Base-by-base conservation (phyloP, 2,797 vertebrate species). In the Falco rusticolus region DNA sequence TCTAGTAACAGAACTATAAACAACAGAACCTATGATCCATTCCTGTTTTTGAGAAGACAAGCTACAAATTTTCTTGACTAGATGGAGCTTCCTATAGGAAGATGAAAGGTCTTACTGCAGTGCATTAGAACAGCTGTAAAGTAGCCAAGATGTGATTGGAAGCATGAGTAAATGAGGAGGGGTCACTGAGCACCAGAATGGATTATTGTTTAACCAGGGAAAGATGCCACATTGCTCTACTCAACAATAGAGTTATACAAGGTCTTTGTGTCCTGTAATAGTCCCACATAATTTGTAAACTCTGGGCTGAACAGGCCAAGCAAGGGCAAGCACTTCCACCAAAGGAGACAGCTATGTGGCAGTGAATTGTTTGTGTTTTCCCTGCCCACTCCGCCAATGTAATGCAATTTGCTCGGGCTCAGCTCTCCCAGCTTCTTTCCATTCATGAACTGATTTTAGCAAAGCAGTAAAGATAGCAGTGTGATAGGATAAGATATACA, bases 361-460 rank as follows among this genome's bases (percentile, higher is more conserved):
- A 57, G 22, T 43, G 14, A 61, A 39, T 65, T 87, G 25, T 53
- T 10, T 11, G 1, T 10, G 3, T 65, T 72, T 53, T 57, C 22
- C 6, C 3, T 65, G 33, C 10, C 22, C 4, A 4, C 4, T 63
- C 19, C 37, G 75, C 12, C 8, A 26, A 18, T 6, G 16, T 12
- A 60, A 15, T 22, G 17, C 4, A 5, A 34, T 74, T 33, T 25
- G 3, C 10, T 48, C 19, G 53, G 10, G 31, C 8, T 82, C 34
- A 53, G 19, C 4, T 88, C 8, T 74, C 22, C 25, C 7, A n/a
- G 21, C 3, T 56, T 78, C 56, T 47, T 92, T 59, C n/a, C 9
- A 13, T 48, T 71, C 0, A 0, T 28, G 9, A 63, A 29, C 0
- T 69, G 24, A 59, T 59, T 76, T 69, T 72, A 72, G 60, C 15